Evolutionary conservation across 92 coral and sea anemone species (phyloP), one percentile per base, ranked within the genome.

Genomic region (Paragorgia papillata): DNA sequence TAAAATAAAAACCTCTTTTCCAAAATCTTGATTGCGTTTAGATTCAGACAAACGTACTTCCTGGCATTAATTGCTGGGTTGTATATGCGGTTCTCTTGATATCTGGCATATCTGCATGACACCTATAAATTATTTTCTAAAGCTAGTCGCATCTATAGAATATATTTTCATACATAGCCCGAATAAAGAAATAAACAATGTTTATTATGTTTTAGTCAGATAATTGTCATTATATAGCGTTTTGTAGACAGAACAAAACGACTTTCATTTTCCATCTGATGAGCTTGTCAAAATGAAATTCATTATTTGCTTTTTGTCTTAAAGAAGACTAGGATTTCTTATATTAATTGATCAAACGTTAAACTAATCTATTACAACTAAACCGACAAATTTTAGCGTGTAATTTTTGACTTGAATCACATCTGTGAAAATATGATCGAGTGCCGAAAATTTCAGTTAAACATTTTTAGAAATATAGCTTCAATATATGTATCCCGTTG

Each of bases 31-130:
- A 68, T 68, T 46, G 48, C 58, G 39, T 68, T 67, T 68, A 37
- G 59, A 26, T 68, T 68, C 54, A 44, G 22, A 48, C 27, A 48
- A 68, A 68, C 48, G n/a, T 68, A 68, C 59, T 46, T 68, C 58
- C 75, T 48, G 54, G 29, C 30, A 44, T 68, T 68, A 68, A 68
- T 68, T 68, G 75, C 75, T 49, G 26, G 27, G 50, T 40, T 25
- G 35, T 31, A 68, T 46, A 25, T 44, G 58, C 75, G 75, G 40
- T 68, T 44, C 27, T 44, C 58, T 46, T 68, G 22, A 44, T 68
- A 66, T 66, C 54, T 39, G 30, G 44, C 25, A 44, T 68, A 66
- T 66, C 54, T 39, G 30, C 33, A 66, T 66, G 73, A 66, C 43
- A 22, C 48, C 40, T 66, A 1, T 66, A 10, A 20, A 31, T 66